Base-by-base conservation (phyloP, 2,888 invertebrate genomes). In the Rhabditophanes sp. region DNA sequence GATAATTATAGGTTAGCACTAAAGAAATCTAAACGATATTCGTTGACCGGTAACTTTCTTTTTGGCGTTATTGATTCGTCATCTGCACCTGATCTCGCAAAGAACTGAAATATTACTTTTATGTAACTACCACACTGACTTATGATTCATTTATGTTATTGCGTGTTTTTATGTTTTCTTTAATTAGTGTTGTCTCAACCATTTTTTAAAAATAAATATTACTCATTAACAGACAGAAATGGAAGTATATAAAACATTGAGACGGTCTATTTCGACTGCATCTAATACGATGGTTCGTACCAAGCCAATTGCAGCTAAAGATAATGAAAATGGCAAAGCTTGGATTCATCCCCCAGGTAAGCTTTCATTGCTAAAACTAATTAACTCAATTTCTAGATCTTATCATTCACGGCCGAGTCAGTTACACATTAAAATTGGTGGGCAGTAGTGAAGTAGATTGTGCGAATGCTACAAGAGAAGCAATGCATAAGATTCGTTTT, bases 401-500 rank as follows among this genome's bases (percentile, higher is more conserved):
- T 16, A 75, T 93, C 34, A 78, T 83, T 59, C 82, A 80, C 66
- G 90, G 90, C 30, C 87, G 88, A 65, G 84, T 93, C 56, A 85
- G 84, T 34, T 93, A 90, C 74, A 77, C 85, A 69, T 90, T 90
- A 67, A 88, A 90, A 80, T 87, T 85, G 75, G 75, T 87, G 67
- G 93, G 93, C 56, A 82, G 81, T 65, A 82, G 82, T 31, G 80
- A 81, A 63, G 93, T 93, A 33, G 90, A 93, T 72, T 93, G 93
- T 48, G 88, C 87, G 53, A 87, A 90, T 67, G 83, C 90, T 26
- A 87, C 93, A 5, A 87, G 87, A 68, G 90, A 90, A 66, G 88
- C 88, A 33, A 90, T 93, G 60, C 77, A 85, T 58, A 87, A 88
- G 65, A 74, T 93, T 50, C 46, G 53, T 6, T 64, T 59, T 35